Conservation (phyloP, 2,113 vertebrate species). For the Elgaria multicarinata region DNA sequence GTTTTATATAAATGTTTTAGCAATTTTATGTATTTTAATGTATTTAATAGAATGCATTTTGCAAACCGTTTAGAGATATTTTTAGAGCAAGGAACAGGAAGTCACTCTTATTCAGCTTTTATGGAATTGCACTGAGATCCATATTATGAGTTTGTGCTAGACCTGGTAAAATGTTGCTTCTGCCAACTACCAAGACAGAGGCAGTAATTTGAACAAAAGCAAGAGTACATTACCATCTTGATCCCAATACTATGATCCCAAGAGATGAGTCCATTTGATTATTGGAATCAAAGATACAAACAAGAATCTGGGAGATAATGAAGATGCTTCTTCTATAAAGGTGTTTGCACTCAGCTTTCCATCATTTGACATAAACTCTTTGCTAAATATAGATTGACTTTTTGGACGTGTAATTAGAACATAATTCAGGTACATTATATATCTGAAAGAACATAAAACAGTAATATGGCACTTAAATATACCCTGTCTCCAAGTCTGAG, state of each 20-base stretch:
- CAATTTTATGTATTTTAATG: too few species aligned
- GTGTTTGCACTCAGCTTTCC: background rate
- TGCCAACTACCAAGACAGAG: background rate
- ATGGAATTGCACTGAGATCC: background rate
- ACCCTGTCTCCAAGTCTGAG: conserved; percentile 90
- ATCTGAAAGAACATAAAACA: conserved; percentile 15
- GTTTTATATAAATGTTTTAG: too few species aligned
- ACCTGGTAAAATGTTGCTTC: background rate
- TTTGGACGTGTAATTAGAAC: background rate
- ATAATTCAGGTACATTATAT: background rate
- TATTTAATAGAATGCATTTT: too few species aligned
- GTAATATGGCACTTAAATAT: conserved; percentile 49
- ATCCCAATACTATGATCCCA: conserved; percentile 7
- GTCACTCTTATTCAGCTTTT: too few species aligned
- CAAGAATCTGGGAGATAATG: background rate
- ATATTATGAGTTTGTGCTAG: background rate
- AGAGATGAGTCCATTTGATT: background rate
- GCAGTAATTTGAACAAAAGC: background rate
- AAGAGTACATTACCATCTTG: background rate
- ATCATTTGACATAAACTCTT: background rate
- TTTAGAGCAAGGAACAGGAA: background rate
- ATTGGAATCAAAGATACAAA: background rate
- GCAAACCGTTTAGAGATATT: too few species aligned
- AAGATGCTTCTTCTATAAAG: background rate
- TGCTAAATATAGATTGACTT: conserved; percentile 4